These are phyloP conservation scores for Elephas maximus DNA, from an alignment of 2,113 vertebrate genomes.

Conservation along the genomic window DNA sequence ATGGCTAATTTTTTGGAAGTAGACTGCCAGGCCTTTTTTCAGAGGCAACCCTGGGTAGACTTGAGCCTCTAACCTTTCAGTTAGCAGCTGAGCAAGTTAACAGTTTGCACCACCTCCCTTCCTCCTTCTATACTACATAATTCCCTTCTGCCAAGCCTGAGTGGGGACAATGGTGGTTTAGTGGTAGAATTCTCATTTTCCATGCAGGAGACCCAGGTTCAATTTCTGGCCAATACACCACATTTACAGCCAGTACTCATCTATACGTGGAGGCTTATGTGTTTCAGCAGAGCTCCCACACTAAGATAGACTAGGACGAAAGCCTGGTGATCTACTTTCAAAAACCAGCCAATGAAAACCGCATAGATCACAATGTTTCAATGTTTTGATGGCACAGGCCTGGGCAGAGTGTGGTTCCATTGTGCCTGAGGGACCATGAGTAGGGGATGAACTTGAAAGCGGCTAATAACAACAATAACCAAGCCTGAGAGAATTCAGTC, in stretches of 20 bases:
- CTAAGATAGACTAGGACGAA: not conserved
- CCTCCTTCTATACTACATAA: not conserved
- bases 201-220: too few species aligned
- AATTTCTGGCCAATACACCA: too few species aligned
- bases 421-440: not conserved
- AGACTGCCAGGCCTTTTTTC: not conserved
- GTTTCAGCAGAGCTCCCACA: not conserved
- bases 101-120: not conserved
- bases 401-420: not conserved
- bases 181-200: not conserved
- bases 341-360: not conserved
- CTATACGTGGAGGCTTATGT: not conserved
- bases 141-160: not conserved
- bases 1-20: not conserved
- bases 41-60: not conserved
- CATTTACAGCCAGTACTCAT: not conserved
- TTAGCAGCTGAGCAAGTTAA: not conserved
- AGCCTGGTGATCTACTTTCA: not conserved
- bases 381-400: not conserved
- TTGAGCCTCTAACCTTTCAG: not conserved
- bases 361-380: not conserved
- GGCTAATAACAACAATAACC: too few species aligned
- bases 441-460: not conserved
- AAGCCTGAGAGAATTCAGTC: not conserved
- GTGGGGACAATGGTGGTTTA: too few species aligned